Conservation (phyloP, 2,113 vertebrate species). For the Engystomops pustulosus region DNA sequence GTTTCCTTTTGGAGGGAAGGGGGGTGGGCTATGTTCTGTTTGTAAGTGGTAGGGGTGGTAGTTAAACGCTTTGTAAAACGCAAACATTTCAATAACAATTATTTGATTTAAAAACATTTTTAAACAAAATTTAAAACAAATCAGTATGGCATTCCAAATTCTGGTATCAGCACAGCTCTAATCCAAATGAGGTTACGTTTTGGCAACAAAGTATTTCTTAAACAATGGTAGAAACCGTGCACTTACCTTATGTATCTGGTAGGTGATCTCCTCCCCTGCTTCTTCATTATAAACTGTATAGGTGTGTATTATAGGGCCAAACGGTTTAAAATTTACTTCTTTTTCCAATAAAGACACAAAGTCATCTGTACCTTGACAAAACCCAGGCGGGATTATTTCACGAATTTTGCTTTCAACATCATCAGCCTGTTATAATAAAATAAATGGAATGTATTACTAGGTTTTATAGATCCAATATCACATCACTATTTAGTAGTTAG, state of each 20-base stretch:
- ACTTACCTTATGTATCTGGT: slow-evolving; percentile 92
- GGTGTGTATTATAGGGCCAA: slow-evolving; percentile 88
- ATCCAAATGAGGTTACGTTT: too few species aligned
- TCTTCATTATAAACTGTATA: slow-evolving; percentile 90
- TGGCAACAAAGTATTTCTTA: too few species aligned
- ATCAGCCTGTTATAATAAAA: slow-evolving; percentile 77
- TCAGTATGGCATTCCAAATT: too few species aligned
- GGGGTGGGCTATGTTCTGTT: too few species aligned
- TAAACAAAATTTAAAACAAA: too few species aligned
- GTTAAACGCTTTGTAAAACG: too few species aligned
- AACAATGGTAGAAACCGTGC: background rate
- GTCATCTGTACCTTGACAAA: slow-evolving; percentile 90
- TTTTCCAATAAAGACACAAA: slow-evolving; percentile 93
- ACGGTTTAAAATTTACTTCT: slow-evolving; percentile 93
- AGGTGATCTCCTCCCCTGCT: slow-evolving; percentile 86
- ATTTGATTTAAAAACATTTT: too few species aligned
- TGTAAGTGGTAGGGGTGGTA: too few species aligned
- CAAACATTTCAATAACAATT: too few species aligned
- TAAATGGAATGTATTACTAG: background rate
- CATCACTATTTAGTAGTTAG: background rate
- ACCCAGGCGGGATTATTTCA: slow-evolving; percentile 90
- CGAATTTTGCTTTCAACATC: slow-evolving; percentile 93
- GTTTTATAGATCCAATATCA: background rate
- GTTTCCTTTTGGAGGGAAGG: too few species aligned
- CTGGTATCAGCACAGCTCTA: too few species aligned